Evolutionary conservation across 2,113 vertebrate species (phyloP).

Genomic region (Rallus limicola): DNA sequence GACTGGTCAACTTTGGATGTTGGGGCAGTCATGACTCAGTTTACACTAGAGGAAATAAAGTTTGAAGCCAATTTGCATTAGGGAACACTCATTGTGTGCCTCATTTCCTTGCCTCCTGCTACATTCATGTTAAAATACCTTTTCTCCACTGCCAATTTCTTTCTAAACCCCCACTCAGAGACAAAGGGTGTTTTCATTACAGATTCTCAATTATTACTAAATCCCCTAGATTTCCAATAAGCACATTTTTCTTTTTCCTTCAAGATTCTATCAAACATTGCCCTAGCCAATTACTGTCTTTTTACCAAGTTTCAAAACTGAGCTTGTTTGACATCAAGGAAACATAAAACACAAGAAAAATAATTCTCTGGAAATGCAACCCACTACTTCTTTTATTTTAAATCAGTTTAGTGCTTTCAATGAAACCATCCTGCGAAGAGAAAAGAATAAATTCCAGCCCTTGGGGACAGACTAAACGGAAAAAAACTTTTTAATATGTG

Average conservation of each 20-base stretch:
- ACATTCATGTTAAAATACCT: not conserved
- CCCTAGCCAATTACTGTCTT: not conserved
- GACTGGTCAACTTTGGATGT: not conserved
- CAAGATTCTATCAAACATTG: not conserved
- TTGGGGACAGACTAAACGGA: not conserved
- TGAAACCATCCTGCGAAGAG: not conserved
- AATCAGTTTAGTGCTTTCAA: not conserved
- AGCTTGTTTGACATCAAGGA: not conserved
- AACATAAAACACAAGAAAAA: not conserved
- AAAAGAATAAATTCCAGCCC: not conserved
- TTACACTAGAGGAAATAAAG: not conserved
- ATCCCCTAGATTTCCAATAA: not conserved
- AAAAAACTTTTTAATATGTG: not conserved
- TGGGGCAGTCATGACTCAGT: not conserved
- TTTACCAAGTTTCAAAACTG: not conserved
- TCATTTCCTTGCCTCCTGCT: not conserved
- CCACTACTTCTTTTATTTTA: not conserved
- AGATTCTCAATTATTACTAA: not conserved
- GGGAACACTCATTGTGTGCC: not conserved
- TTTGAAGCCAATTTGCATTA: not conserved
- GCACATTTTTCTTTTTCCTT: not conserved
- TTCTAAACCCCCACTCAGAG: not conserved
- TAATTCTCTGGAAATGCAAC: not conserved
- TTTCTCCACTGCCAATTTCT: not conserved
- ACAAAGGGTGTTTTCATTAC: not conserved